These are phyloP conservation scores for Scomber colias DNA, from an alignment of 2,113 vertebrate genomes.

Conservation along the genomic window DNA sequence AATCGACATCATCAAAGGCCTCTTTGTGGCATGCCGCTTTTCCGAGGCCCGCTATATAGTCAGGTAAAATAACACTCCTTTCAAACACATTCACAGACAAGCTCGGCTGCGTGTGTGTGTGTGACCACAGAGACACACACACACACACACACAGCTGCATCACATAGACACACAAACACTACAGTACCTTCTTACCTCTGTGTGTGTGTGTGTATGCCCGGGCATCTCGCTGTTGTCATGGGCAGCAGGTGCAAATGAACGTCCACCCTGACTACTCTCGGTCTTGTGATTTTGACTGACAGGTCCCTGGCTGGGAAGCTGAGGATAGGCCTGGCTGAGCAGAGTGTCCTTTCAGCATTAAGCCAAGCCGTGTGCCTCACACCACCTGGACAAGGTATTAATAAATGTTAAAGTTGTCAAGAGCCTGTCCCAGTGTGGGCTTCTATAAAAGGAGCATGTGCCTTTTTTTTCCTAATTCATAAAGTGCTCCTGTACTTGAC, in stretches of 20 bases:
- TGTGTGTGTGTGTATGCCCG: not conserved
- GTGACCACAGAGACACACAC: not conserved
- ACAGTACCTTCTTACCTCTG: not conserved
- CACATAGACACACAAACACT: conserved; percentile 1
- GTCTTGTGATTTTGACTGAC: conserved; percentile 65
- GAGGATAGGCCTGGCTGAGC: conserved; percentile 92
- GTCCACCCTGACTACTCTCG: conserved; percentile 14
- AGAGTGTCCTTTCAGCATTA: conserved; percentile 89
- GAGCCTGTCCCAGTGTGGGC: no score
- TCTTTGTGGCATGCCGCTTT: conserved; percentile 93
- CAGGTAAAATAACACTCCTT: conserved; percentile 81
- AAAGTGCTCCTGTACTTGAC: not conserved
- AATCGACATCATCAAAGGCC: conserved; percentile 93
- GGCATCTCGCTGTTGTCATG: conserved; percentile 19
- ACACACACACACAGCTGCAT: not conserved
- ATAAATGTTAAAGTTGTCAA: not conserved
- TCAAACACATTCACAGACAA: not conserved
- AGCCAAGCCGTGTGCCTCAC: conserved; percentile 90
- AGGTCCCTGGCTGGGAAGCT: conserved; percentile 93
- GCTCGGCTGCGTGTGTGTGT: conserved; percentile 1
- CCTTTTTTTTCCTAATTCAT: no score
- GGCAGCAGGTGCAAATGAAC: conserved; percentile 10
- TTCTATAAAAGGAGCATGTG: no score
- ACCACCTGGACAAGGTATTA: conserved; percentile 89
- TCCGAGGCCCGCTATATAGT: conserved; percentile 92